Evolutionary conservation across 1,140 invertebrate species (phyloP), one percentile per base, ranked within the genome.

Genomic region (Caerostris darwini): DNA sequence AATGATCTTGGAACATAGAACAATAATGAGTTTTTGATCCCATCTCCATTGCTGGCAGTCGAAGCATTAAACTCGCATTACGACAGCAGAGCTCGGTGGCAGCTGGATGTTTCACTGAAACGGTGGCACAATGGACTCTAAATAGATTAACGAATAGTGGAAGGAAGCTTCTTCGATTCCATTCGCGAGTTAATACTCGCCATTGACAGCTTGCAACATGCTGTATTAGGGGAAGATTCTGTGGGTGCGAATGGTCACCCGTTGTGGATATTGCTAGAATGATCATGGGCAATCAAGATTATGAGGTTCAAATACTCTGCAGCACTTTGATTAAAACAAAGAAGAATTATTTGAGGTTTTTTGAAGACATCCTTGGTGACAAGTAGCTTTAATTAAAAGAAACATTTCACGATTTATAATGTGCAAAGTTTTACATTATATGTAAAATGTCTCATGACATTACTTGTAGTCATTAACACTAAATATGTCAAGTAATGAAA

Each of bases 1-100:
- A 56, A n/a, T 83, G 17, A 83, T 83, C 81, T 10, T 61, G 34
- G 19, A 87, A 87, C 59, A 64, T 14, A 50, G 6, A 17, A 7
- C 85, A 87, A 87, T 87, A 64, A 87, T 87, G 85, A 87, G 85
- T 61, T 87, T 87, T 86, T 86, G 85, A 87, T 87, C 85, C 58
- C 19, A 57, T 83, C 50, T 17, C 61, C 54, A 56, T 83, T 14
- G 50, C 54, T 57, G 6, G 12, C 58, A 61, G 19, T 53, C 58
- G 34, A 87, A 61, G 34, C 85, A 87, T 87, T 87, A 87, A 87
- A 64, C 8, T 87, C 58, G 57, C 85, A 87, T 87, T 87, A 87
- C 58, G n/a, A 50, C 58, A 61, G 58, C 85, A 34, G 17, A 17
- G 85, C 5, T 53, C 34, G 12, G 85, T 57, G 14, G 56, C 85